Base-by-base conservation (phyloP, 2,888 invertebrate species). In the Eurytoma californica region DNA sequence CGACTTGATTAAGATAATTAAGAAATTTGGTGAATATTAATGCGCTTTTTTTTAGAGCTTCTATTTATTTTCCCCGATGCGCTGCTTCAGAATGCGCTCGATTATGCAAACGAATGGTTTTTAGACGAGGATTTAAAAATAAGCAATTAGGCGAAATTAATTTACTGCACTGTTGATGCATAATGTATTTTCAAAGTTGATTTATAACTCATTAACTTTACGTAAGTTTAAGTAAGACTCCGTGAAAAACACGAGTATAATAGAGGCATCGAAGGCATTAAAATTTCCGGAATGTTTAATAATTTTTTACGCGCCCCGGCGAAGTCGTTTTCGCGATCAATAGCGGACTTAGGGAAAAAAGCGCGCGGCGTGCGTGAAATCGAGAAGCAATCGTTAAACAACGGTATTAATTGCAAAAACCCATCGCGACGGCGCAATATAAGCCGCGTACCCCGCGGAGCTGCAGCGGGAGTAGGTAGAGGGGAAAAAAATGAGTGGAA, bases 351-450 rank as follows among this genome's bases (percentile, higher is more conserved):
- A 18, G 24, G 20, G 20, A 58, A 39, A 39, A 39, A 39, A 39
- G 39, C 9, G 39, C 39, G 9, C 9, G 9, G 57, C 57, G 57
- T 70, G 70, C 76, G 80, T 55, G 49, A 80, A 67, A 70, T 63
- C 69, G 57, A 53, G 30, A 30, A 57, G 66, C 77, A 63, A 65
- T 58, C 77, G 77, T 77, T 80, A 80, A 76, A 80, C 75, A 79
- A 77, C 77, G 66, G 76, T 70, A 81, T 80, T 80, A 80, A 82
- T 81, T 80, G 80, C 72, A 58, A 49, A 70, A 51, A 51, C 16
- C 66, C 16, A 80, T 74, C 74, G 77, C 61, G n/a, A 9, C 28
- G 30, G 68, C 58, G 68, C 60, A 53, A 55, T 63, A 68, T 69
- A 39, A 39, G 39, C 39, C 24, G 39, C 39, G 39, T 39, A 9